Evolutionary conservation across 2,113 vertebrate genomes (phyloP).

Genomic region (Galeopterus variegatus): DNA sequence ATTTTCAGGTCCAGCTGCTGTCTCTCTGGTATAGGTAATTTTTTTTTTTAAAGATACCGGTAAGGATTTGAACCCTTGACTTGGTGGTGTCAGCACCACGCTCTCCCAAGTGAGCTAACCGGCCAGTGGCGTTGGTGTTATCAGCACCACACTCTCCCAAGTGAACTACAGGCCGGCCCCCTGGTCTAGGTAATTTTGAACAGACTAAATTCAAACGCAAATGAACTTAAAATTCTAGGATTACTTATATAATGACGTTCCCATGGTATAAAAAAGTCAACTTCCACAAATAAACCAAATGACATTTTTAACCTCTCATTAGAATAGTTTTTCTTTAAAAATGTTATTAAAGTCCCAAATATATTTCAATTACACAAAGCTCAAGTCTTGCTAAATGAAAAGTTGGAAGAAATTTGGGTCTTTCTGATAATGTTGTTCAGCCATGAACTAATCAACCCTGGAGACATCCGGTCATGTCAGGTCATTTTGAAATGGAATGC

Average conservation of each 20-base stretch:
- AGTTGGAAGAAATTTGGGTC: background rate
- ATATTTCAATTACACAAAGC: background rate
- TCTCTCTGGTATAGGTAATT: background rate
- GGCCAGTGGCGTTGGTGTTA: no score
- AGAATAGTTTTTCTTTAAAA: slow-evolving; percentile 40
- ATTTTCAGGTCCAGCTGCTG: background rate
- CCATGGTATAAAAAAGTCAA: slow-evolving; percentile 12
- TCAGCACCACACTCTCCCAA: no score
- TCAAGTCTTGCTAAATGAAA: slow-evolving; percentile 31
- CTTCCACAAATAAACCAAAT: slow-evolving; percentile 19
- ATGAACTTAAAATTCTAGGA: slow-evolving; percentile 59
- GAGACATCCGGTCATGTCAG: background rate
- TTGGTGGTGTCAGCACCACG: no score
- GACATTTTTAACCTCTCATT: slow-evolving; percentile 45
- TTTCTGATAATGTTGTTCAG: background rate
- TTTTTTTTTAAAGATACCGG: no score
- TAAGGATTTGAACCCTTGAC: no score
- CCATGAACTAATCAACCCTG: background rate
- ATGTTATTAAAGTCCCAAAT: background rate
- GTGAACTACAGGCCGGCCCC: no score
- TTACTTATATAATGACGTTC: slow-evolving; percentile 53
- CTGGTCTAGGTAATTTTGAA: background rate
- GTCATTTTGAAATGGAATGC: slow-evolving; percentile 16
- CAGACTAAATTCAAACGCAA: slow-evolving; percentile 52
- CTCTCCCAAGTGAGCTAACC: no score